Conservation (phyloP, 2,113 vertebrate species). For the Xenotilapia longispinis region DNA sequence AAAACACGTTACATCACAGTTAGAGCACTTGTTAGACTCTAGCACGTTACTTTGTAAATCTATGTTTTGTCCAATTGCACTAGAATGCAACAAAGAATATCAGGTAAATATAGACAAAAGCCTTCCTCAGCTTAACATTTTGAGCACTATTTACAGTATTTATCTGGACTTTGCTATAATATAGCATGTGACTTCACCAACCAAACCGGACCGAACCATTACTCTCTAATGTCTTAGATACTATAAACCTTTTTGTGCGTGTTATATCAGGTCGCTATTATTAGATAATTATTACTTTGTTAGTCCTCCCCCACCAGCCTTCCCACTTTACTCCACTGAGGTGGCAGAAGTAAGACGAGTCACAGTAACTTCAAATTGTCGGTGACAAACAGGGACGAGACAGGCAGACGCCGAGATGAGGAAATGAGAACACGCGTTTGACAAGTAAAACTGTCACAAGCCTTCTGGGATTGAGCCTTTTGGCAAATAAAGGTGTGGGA, state of each 20-base stretch:
- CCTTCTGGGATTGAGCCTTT: constrained; percentile 27
- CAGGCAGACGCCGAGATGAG: neutral
- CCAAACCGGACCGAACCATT: fast-evolving
- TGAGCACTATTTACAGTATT: neutral
- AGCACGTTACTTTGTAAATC: neutral
- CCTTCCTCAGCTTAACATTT: neutral
- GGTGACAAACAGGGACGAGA: neutral
- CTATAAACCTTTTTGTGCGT: neutral
- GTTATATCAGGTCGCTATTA: neutral
- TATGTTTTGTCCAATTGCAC: neutral
- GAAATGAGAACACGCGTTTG: constrained; percentile 29
- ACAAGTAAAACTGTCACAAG: constrained; percentile 33
- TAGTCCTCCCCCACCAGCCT: neutral
- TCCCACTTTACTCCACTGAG: neutral
- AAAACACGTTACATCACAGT: neutral
- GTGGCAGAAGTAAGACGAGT: neutral
- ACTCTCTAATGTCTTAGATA: neutral
- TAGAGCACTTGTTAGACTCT: neutral
- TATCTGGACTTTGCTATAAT: neutral
- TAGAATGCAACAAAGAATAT: neutral
- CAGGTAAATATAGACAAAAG: neutral
- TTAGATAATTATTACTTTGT: neutral
- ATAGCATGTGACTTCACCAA: neutral
- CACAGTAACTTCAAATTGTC: neutral
- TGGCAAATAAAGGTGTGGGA: constrained; percentile 23